Evolutionary conservation across 2,113 vertebrate species (phyloP), one percentile per base, ranked within the genome.

Genomic region (Seriola rivoliana): DNA sequence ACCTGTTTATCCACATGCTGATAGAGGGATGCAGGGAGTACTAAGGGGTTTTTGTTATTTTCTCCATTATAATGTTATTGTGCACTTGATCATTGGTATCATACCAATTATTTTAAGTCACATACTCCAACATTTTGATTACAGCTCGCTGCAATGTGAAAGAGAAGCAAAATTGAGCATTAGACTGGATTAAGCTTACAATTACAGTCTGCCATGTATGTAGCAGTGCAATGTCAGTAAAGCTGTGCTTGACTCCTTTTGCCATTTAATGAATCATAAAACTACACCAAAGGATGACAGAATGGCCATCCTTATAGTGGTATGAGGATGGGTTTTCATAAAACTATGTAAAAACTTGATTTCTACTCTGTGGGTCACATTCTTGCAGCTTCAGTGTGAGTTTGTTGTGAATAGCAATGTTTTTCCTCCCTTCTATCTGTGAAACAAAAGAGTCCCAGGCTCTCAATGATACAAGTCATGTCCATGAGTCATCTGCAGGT

Each of bases 231-330:
- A 63, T 78, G 71, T 71, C 72, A 70, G 44, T 5, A 71, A 73
- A 50, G 58, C 64, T 69, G 5, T 16, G 14, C 48, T 81, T 78
- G 84, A 77, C 68, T 73, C 63, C 40, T 78, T 48, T 58, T 59
- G 44, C 71, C 72, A 80, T 83, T 87, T 70, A 82, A 82, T 82
- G 71, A 76, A 64, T 82, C 80, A 71, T 55, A 50, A 80, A 80
- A 54, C 59, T 70, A 52, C 59, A 60, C 34, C 36, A 29, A 29
- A 29, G 29, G 29, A 29, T 29, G 29, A 29, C 29, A 29, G 29
- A 29, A 29, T 29, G 29, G 29, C 29, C 2, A 2, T 29, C 29
- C 23, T 23, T 1, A 23, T 23, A 23, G 23, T 23, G 23, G 29
- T 29, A 29, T 29, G 29, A 29, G 29, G 29, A 29, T 29, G 29